phyloP scores from a whole-genome alignment of 2,888 invertebrate species.

The Athalia cordata region DNA sequence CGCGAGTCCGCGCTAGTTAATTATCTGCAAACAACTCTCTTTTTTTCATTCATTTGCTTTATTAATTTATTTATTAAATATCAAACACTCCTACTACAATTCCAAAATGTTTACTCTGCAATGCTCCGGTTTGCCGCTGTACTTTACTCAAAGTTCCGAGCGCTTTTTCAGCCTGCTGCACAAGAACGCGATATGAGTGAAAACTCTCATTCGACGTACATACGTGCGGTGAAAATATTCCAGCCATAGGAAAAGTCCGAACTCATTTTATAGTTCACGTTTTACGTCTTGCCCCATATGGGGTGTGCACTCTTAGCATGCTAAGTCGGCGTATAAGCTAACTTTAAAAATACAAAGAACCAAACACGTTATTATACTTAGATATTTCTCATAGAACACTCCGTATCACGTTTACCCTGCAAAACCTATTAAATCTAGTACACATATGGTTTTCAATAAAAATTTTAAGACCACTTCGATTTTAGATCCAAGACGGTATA shows the following conservation, averaged over 20 bases:
- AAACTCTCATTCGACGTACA: slow-evolving; percentile 12
- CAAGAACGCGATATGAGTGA: not conserved
- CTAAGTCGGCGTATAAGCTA: not conserved
- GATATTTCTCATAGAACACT: not conserved
- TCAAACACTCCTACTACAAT: no score
- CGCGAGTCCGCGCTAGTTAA: no score
- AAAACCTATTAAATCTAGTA: slow-evolving; percentile 14
- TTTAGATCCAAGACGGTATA: slow-evolving; percentile 14
- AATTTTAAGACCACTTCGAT: slow-evolving; percentile 37
- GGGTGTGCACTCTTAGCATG: slow-evolving; percentile 14
- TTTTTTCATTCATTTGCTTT: no score
- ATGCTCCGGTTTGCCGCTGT: no score
- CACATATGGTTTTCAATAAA: slow-evolving; percentile 27
- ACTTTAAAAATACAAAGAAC: slow-evolving; percentile 19
- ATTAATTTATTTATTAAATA: no score
- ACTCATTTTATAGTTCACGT: slow-evolving; percentile 7
- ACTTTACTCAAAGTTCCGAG: no score
- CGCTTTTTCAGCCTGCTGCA: no score
- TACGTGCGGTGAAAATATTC: not conserved
- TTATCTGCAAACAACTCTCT: no score
- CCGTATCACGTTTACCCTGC: slow-evolving; percentile 5
- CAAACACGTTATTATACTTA: not conserved
- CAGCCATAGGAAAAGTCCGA: not conserved
- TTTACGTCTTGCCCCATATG: slow-evolving; percentile 1
- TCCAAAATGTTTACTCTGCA: no score